Evolutionary conservation across 2,113 vertebrate genomes (phyloP).

Genomic region (Microtus ochrogaster): DNA sequence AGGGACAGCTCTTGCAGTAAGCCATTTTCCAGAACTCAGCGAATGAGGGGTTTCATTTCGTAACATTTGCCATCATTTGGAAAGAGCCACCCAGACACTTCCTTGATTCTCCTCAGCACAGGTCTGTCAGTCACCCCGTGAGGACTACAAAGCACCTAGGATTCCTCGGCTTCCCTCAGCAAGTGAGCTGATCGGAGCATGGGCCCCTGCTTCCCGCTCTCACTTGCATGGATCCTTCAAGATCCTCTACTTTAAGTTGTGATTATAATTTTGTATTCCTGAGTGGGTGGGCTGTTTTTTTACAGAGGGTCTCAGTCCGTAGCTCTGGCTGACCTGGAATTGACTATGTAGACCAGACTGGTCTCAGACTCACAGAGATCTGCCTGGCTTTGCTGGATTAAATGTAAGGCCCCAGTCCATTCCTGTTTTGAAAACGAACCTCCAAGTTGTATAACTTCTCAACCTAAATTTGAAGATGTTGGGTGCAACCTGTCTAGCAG

Average conservation of each 20-base stretch:
- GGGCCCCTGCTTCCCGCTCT: not conserved
- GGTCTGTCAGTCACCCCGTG: too few relatives aligned
- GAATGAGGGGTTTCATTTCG: not conserved
- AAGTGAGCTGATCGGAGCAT: not conserved
- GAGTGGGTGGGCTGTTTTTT: not conserved
- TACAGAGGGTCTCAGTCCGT: not conserved
- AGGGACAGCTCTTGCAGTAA: not conserved
- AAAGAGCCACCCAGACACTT: not conserved
- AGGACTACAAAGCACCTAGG: not conserved
- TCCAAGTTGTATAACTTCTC: not conserved
- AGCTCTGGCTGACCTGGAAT: not conserved
- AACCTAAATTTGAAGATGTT: not conserved
- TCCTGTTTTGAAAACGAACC: not conserved
- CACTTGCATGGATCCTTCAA: not conserved
- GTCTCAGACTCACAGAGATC: not conserved
- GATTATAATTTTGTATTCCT: not conserved
- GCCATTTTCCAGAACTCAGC: not conserved
- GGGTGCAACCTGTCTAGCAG: not conserved
- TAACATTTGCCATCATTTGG: not conserved
- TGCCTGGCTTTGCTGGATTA: not conserved
- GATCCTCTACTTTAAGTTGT: not conserved
- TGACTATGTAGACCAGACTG: not conserved
- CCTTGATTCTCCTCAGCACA: not conserved
- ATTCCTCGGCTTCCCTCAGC: accelerated
- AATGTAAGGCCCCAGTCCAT: not conserved